Base-by-base conservation (phyloP, 1,140 invertebrate species). In the Gonioctena quinquepunctata region DNA sequence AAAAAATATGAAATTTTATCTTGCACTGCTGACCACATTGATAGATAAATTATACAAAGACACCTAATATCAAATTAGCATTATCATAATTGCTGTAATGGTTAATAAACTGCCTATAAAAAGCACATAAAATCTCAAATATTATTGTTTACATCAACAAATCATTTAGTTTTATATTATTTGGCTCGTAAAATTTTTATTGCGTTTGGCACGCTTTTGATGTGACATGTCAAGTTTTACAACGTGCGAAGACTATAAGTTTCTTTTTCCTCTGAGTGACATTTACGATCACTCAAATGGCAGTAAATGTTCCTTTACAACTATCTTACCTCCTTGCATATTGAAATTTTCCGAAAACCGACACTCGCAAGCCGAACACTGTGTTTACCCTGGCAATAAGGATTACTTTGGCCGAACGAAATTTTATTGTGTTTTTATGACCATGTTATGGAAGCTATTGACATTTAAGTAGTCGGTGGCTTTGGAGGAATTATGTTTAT, bases 371-470 rank as follows among this genome's bases (percentile, higher is more conserved):
- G 25, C 19, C n/a, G 13, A 54, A 6, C 18, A 16, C 64, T 49
- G 11, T 66, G 33, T 66, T 54, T 66, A 66, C 64, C 28, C 22
- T 13, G 21, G 52, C 28, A 64, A 67, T 73, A 73, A 73, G 68
- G 71, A 57, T 70, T 33, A 70, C 49, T 66, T 70, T 73, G 18
- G 63, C 64, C 16, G 42, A 42, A 25, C 62, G 33, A 54, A 65
- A 72, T 66, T 72, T 72, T 72, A 72, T 72, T 69, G 71, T 72
- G 69, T 60, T 72, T 72, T 72, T 72, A 72, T 56, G 71, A 72
- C 57, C 67, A 57, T 61, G 67, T 72, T 68, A 72, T 72, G 63
- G 61, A 50, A 16, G 16, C 63, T 66, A 52, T 42, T 54, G 21
- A 54, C 23, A 49, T 28, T 54, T 66, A 26, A 66, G 63, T 52